Conservation (phyloP, 2,797 vertebrate species). For the Mus caroli region DNA sequence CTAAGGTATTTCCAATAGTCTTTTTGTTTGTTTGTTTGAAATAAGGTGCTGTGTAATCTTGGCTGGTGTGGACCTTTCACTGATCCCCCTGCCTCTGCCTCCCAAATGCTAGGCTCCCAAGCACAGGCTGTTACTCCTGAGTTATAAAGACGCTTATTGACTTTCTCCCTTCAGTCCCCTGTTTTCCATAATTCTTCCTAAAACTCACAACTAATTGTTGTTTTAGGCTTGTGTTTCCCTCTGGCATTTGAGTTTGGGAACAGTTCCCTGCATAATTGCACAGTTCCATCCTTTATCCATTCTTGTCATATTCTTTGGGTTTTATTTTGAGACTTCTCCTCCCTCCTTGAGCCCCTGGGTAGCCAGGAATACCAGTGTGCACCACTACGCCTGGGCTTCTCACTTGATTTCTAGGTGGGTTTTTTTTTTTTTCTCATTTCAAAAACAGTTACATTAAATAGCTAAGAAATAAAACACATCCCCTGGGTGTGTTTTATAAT, state of each 20-base stretch:
- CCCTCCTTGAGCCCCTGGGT: background rate
- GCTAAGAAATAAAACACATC: conserved; percentile 2
- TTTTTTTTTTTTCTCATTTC: background rate
- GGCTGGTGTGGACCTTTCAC: too few species aligned
- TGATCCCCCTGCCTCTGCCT: too few species aligned
- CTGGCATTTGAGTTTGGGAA: background rate
- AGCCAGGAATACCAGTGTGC: background rate
- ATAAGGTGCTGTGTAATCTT: too few species aligned
- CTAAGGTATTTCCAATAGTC: background rate
- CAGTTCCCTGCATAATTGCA: background rate
- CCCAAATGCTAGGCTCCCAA: background rate
- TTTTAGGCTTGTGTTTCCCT: background rate
- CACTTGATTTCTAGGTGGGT: background rate
- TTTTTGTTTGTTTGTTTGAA: background rate
- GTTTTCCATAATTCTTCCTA: background rate
- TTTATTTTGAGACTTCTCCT: background rate
- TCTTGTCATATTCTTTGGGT: background rate
- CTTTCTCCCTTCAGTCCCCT: background rate
- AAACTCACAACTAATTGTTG: background rate
- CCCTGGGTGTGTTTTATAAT: conserved; percentile 6
- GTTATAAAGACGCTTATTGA: background rate
- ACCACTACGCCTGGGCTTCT: background rate
- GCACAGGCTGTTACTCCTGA: background rate
- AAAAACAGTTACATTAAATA: conserved; percentile 31
- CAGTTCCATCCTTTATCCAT: background rate